phyloP scores from a whole-genome alignment of 2,888 invertebrate genomes.

The Netelia inedita region DNA sequence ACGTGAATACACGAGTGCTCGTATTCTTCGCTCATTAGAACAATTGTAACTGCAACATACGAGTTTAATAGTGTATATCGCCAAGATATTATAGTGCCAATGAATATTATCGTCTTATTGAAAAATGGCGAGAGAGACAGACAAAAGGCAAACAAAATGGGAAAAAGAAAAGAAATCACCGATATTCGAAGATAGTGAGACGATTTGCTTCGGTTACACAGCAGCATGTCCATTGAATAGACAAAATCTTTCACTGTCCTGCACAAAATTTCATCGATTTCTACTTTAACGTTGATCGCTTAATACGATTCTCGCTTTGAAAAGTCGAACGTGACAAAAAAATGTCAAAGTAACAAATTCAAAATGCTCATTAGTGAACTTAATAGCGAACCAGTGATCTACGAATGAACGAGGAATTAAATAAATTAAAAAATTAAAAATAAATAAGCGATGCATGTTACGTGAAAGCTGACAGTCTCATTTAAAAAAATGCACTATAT shows the following conservation, averaged over 20 bases:
- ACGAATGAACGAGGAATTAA: constrained; percentile 8
- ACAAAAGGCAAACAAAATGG: constrained; percentile 14
- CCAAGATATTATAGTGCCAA: constrained; percentile 66
- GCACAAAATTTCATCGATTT: constrained; percentile 59
- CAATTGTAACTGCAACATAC: constrained; percentile 43
- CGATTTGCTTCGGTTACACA: constrained; percentile 38
- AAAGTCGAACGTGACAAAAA: constrained; percentile 31
- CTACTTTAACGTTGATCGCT: constrained; percentile 41
- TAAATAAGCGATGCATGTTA: constrained; percentile 13
- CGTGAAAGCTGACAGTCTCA: constrained; percentile 37
- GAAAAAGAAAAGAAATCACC: constrained; percentile 6
- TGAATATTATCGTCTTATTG: constrained; percentile 41
- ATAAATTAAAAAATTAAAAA: background rate
- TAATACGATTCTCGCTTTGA: constrained; percentile 55
- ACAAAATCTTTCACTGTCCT: constrained; percentile 46
- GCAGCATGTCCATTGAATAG: constrained; percentile 32
- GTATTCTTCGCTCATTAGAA: constrained; percentile 37
- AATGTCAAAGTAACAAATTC: constrained; percentile 27
- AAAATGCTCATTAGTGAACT: constrained; percentile 46
- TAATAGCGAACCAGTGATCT: constrained; percentile 26
- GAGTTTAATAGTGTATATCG: constrained; percentile 59
- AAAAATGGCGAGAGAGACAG: constrained; percentile 1
- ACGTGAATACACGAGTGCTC: constrained; percentile 21
- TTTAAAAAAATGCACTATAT: constrained; percentile 37
- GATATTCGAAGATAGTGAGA: constrained; percentile 31